These are phyloP conservation scores for Anolis apletophallus DNA, from an alignment of 2,797 vertebrate species.

Conservation along the genomic window DNA sequence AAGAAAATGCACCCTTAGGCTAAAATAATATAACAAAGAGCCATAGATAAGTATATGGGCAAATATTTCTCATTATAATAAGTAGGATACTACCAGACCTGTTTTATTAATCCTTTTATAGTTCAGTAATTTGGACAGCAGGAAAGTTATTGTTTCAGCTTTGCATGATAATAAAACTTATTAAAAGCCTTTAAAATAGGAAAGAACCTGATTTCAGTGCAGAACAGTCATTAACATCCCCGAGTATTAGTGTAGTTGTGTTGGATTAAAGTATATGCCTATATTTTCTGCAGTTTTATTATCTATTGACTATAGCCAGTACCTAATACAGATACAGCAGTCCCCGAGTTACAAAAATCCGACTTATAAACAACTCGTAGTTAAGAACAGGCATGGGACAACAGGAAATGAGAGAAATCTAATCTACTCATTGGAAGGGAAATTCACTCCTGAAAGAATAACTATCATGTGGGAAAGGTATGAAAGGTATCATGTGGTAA, in stretches of 20 bases:
- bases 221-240: not conserved
- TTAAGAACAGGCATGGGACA: too few species aligned
- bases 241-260: not conserved
- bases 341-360: too few species aligned
- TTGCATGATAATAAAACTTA: slow-evolving; percentile 10
- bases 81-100: slow-evolving; percentile 18
- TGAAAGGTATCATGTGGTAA: too few species aligned
- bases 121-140: slow-evolving; percentile 24
- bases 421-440: too few species aligned
- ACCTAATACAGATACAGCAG: not conserved
- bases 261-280: not conserved
- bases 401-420: too few species aligned
- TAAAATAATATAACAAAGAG: slow-evolving; percentile 50
- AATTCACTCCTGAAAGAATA: too few species aligned
- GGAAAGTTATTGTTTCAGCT: not conserved
- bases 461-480: too few species aligned
- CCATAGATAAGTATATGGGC: slow-evolving; percentile 37
- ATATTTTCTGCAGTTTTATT: not conserved
- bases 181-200: not conserved
- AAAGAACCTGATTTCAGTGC: not conserved
- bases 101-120: slow-evolving; percentile 27
- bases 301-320: not conserved
- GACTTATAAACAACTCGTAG: too few species aligned
- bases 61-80: slow-evolving; percentile 46
- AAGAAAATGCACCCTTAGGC: slow-evolving; percentile 35